These are phyloP conservation scores for Physocephala rufipes DNA, from an alignment of 2,888 invertebrate genomes.

Conservation along the genomic window DNA sequence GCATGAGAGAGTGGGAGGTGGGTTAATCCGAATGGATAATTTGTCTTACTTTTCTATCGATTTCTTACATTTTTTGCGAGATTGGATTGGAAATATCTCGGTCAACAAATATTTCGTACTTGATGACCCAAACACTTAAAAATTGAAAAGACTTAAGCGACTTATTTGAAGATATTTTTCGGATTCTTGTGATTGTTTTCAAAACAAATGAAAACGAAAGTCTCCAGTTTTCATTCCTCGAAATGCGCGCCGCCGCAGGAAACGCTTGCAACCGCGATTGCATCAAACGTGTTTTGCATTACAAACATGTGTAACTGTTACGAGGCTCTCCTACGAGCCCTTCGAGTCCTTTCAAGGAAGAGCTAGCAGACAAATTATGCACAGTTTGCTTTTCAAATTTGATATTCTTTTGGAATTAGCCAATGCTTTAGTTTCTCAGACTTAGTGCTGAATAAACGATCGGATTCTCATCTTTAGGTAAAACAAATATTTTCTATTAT, in stretches of 20 bases:
- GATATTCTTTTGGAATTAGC: neutral
- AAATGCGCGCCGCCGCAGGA: neutral
- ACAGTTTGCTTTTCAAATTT: neutral
- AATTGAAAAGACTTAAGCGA: neutral
- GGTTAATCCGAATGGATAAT: no score
- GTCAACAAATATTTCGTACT: neutral
- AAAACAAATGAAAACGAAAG: neutral
- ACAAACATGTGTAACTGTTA: neutral
- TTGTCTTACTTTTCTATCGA: no score
- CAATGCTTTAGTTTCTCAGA: neutral
- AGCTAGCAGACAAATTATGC: neutral
- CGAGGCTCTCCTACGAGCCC: neutral
- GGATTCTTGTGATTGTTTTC: neutral
- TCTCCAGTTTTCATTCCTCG: slow-evolving; percentile 2
- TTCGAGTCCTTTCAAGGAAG: no score
- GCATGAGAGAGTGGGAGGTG: no score
- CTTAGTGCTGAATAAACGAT: no score
- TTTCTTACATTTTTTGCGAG: no score
- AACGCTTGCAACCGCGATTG: neutral
- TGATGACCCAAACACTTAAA: neutral
- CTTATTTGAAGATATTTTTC: neutral
- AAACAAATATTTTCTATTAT: no score
- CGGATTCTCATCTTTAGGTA: no score
- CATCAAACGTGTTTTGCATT: neutral
- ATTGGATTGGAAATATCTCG: neutral